Base-by-base conservation (phyloP, 1,140 invertebrate genomes). In the Neodiprion pinetum region DNA sequence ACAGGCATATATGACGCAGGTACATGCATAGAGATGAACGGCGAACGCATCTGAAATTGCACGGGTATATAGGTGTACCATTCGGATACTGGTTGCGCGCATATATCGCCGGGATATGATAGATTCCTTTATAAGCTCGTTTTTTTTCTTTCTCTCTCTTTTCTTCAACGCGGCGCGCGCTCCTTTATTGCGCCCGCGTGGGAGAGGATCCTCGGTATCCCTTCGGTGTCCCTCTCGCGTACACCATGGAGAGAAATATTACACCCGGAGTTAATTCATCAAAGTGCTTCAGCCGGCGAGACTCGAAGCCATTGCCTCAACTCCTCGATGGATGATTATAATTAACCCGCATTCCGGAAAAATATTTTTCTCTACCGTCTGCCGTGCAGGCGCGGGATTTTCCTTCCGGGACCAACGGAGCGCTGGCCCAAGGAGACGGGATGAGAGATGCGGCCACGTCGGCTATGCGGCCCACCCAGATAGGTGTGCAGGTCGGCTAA, bases 101-200 rank as follows among this genome's bases (percentile, higher is more conserved):
- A 40, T 40, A 40, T 40, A 40, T 40, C 28, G 28, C 28, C 28
- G 28, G 28, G 28, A 40, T 40, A 61, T 61, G 53, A 61, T 61
- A 61, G 53, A 61, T 61, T 61, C 53, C n/a, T 61, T 61, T 61
- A 61, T 61, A 14, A 61, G 11, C n/a, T 61, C 53, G 11, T 61
- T 12, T 7, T 61, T 61, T 61, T 61, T 61, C 5, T 61, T 61
- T 61, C 28, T 40, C 9, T 9, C 5, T 61, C 9, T 61, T 61
- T 14, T 61, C n/a, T 61, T 61, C 3, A 61, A 1, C 5, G 11
- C 11, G 11, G n/a, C n/a, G 53, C 11, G 11, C 53, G 53, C 53
- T 61, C 53, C 53, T 61, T 61, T 61, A 61, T 61, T 61, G 53
- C 53, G 53, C 53, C 53, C 53, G 53, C 53, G 53, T 61, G 53